phyloP scores from a whole-genome alignment of 2,113 vertebrate genomes.

The Ceratotherium simum region DNA sequence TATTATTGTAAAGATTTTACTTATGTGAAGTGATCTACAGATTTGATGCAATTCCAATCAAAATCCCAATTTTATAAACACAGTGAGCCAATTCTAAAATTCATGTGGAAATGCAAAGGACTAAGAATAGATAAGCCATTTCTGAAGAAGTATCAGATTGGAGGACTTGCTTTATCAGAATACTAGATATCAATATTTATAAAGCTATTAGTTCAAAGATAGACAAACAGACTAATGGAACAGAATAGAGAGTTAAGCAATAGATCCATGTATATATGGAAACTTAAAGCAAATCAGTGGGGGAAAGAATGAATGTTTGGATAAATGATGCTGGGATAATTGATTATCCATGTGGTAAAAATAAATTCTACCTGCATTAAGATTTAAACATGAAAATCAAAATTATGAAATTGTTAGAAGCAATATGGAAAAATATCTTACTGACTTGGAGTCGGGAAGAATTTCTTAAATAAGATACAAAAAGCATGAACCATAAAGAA shows the following conservation, averaged over 20 bases:
- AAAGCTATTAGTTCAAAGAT: too few species aligned
- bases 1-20: conserved; percentile 10
- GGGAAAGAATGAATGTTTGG: background rate
- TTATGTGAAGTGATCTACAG: background rate
- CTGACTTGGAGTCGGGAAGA: too few species aligned
- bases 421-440: too few species aligned
- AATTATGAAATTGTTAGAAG: too few species aligned
- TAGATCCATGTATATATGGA: background rate
- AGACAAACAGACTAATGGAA: too few species aligned
- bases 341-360: background rate
- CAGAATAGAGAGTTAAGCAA: background rate
- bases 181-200: too few species aligned
- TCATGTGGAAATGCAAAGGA: background rate
- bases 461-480: background rate
- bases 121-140: background rate
- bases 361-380: background rate
- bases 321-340: conserved; percentile 10
- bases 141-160: background rate
- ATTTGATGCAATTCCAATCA: background rate
- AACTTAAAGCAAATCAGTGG: background rate
- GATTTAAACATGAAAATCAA: background rate
- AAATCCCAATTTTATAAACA: background rate
- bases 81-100: background rate
- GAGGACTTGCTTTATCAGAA: background rate
- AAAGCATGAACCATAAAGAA: background rate